phyloP scores from a whole-genome alignment of 1,140 invertebrate genomes.

The Bombus affinis region DNA sequence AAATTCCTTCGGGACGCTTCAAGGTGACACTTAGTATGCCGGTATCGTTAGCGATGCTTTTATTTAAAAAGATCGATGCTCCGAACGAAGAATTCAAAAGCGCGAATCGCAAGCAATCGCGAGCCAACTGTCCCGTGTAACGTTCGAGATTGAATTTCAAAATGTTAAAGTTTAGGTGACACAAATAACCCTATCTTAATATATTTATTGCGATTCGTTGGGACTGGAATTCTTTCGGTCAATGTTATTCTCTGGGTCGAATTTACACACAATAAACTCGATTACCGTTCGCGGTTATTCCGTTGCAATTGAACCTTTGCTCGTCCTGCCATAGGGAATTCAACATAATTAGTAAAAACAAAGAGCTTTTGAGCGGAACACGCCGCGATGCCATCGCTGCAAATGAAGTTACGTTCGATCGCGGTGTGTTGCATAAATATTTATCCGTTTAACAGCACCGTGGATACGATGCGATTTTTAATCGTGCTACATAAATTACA shows the following conservation, averaged over 20 bases:
- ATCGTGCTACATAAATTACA: neutral
- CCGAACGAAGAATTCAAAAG: neutral
- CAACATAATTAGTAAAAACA: neutral
- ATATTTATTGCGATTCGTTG: neutral
- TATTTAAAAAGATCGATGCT: neutral
- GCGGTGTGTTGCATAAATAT: neutral
- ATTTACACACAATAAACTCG: neutral
- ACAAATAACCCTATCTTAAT: neutral
- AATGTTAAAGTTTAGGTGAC: neutral
- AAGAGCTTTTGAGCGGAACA: neutral
- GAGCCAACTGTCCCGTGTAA: neutral
- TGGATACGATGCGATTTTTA: neutral
- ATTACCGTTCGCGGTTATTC: neutral
- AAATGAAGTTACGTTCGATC: constrained; percentile 1
- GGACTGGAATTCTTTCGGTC: neutral
- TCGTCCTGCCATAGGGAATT: neutral
- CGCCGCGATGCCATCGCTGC: neutral
- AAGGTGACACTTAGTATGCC: constrained; percentile 24
- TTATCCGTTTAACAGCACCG: neutral
- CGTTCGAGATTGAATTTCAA: neutral
- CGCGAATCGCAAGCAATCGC: no score
- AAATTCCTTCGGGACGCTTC: constrained; percentile 24
- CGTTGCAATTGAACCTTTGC: neutral
- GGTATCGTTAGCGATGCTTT: neutral
- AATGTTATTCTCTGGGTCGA: neutral